Conservation (phyloP, 1,140 invertebrate genomes). For the Prorops nasuta region DNA sequence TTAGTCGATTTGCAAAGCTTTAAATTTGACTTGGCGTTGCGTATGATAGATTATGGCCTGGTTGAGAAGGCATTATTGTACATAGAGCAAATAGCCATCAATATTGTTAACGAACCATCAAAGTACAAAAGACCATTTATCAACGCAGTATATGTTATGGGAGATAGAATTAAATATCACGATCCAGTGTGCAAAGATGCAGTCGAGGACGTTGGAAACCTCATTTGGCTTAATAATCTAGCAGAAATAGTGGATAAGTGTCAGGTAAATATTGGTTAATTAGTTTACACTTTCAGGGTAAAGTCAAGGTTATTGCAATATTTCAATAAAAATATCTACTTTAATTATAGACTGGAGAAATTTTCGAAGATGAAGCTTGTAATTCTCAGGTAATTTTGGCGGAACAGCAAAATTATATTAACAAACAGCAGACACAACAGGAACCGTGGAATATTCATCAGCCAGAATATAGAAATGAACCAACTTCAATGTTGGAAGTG, state of each 20-base stretch:
- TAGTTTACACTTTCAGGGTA: too few species aligned
- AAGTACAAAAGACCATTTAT: slow-evolving; percentile 63
- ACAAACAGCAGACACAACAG: slow-evolving; percentile 27
- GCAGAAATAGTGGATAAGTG: slow-evolving; percentile 41
- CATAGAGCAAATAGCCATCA: slow-evolving; percentile 73
- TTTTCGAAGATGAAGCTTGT: slow-evolving; percentile 29
- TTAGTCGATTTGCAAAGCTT: slow-evolving; percentile 69
- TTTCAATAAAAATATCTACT: background rate
- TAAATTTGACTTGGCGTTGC: slow-evolving; percentile 71
- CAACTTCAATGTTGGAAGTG: slow-evolving; percentile 38
- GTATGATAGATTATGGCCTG: slow-evolving; percentile 77
- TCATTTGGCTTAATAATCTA: slow-evolving; percentile 47
- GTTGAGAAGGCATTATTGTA: slow-evolving; percentile 78
- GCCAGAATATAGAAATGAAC: slow-evolving; percentile 30
- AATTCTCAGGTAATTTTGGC: slow-evolving; percentile 6
- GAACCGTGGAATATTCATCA: slow-evolving; percentile 30
- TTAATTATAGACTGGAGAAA: slow-evolving; percentile 35
- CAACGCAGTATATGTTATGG: slow-evolving; percentile 65
- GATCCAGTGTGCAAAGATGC: slow-evolving; percentile 67
- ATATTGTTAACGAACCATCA: slow-evolving; percentile 62
- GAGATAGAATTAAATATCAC: slow-evolving; percentile 74
- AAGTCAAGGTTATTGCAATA: too few species aligned
- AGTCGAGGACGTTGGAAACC: slow-evolving; percentile 46
- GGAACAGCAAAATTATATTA: slow-evolving; percentile 17
- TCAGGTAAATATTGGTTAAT: slow-evolving; percentile 24